Percentiles rank a stretch among this genome's conserved stretches.
Evolutionary conservation across 2,113 vertebrate species (phyloP).

Genomic region (Bubo bubo): DNA sequence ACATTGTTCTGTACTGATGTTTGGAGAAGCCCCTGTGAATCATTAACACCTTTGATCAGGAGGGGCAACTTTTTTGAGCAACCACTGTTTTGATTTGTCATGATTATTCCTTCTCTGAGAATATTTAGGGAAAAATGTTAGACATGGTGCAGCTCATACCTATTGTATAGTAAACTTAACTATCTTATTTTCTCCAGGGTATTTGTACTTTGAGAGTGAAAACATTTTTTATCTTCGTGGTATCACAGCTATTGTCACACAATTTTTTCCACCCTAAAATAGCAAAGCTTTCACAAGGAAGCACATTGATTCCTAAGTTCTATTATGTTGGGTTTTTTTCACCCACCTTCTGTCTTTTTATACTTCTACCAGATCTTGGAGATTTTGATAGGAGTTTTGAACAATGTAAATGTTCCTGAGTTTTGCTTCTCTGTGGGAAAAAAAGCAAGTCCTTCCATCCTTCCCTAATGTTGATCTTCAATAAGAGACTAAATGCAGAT

Average conservation of each 20-base stretch:
- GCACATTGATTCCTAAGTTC: not conserved
- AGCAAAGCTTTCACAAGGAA: not conserved
- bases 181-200: not conserved
- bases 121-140: not conserved
- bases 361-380: not conserved
- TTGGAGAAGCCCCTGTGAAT: not conserved
- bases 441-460: not conserved
- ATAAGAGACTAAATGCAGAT: not conserved
- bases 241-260: not conserved
- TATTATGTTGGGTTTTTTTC: accelerated
- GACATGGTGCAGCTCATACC: not conserved
- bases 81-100: not conserved
- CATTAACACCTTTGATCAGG: not conserved
- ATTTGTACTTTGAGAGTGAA: not conserved
- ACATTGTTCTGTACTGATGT: not conserved
- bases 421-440: not conserved
- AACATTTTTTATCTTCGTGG: not conserved
- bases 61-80: not conserved
- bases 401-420: not conserved
- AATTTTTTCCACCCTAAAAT: not conserved
- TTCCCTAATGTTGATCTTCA: not conserved
- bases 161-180: not conserved
- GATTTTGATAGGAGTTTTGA: not conserved
- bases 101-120: not conserved
- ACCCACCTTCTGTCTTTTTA: not conserved